Base-by-base conservation (phyloP, 2,797 vertebrate species). In the Alcedo atthis region DNA sequence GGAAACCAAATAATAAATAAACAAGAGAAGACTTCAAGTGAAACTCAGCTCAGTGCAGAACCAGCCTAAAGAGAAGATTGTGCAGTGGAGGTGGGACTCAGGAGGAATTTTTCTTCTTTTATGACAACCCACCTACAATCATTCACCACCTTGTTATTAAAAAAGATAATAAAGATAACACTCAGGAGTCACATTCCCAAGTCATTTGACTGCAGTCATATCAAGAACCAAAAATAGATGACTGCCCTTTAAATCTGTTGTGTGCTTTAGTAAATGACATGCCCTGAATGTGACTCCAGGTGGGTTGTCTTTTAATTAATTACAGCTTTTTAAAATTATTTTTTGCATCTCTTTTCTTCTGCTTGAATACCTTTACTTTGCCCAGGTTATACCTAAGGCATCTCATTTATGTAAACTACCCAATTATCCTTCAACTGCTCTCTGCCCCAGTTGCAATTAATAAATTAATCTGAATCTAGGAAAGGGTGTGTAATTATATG, bases 81-180 rank as follows among this genome's bases (percentile, higher is more conserved):
- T 62, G 66, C 19, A n/a, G 79, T 85, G 93, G 93, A 93, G 94
- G 95, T 90, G 89, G 91, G 79, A 94, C 78, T 90, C 62, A 82
- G 61, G 67, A 93, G 76, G 45, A 75, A n/a, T 89, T 96, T 90
- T 94, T 95, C 58, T 90, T 92, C 76, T 81, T 57, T 87, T 85
- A 73, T 57, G 86, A 92, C 90, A 95, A 70, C n/a, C 93, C 91
- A 93, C 95, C 91, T 94, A 96, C 92, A 94, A 90, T 91, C 86
- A 92, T 90, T 95, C 88, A 91, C 66, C 59, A 85, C 86, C 92
- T 91, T 94, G 85, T 95, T 95, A 93, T 95, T 95, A 93, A 91
- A 85, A 85, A 88, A 78, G 81, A 95, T 93, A 95, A 94, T 89
- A 87, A 81, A 92, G 73, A 73, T 86, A 95, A 89, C 1, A 2